Conservation (phyloP, 2,888 invertebrate species). For the Spilarctia lutea region DNA sequence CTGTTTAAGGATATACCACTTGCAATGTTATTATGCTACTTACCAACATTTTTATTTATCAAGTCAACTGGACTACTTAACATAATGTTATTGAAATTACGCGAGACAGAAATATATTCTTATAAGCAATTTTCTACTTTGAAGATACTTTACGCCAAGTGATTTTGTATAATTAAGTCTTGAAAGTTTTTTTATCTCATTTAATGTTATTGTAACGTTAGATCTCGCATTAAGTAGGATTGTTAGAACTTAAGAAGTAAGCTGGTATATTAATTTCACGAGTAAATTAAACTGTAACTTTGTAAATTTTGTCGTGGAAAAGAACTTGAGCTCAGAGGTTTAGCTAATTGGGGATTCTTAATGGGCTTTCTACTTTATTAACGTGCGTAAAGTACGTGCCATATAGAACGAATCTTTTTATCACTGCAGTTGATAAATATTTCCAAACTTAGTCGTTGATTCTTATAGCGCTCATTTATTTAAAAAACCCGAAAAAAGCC, state of each 20-base stretch:
- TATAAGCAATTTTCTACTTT: constrained; percentile 3
- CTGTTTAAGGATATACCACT: constrained; percentile 36
- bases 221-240: constrained; percentile 19
- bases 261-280: constrained; percentile 13
- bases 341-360: background rate
- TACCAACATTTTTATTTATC: constrained; percentile 54
- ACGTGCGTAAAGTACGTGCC: background rate
- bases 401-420: background rate
- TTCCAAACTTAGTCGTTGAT: no score
- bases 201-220: constrained; percentile 23
- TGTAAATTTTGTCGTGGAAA: constrained; percentile 17
- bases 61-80: constrained; percentile 46
- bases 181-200: constrained; percentile 26
- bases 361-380: constrained; percentile 1
- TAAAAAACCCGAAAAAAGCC: background rate
- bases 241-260: constrained; percentile 15
- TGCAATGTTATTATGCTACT: constrained; percentile 42
- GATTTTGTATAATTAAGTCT: constrained; percentile 48
- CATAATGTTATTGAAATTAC: constrained; percentile 59
- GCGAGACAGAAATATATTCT: constrained; percentile 29
- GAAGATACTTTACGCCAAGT: constrained; percentile 44
- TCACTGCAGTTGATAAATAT: background rate
- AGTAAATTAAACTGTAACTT: constrained; percentile 22
- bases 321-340: constrained; percentile 13
- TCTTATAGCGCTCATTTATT: background rate